Conservation (phyloP, 2,797 vertebrate species). For the Cossypha niveicapilla region DNA sequence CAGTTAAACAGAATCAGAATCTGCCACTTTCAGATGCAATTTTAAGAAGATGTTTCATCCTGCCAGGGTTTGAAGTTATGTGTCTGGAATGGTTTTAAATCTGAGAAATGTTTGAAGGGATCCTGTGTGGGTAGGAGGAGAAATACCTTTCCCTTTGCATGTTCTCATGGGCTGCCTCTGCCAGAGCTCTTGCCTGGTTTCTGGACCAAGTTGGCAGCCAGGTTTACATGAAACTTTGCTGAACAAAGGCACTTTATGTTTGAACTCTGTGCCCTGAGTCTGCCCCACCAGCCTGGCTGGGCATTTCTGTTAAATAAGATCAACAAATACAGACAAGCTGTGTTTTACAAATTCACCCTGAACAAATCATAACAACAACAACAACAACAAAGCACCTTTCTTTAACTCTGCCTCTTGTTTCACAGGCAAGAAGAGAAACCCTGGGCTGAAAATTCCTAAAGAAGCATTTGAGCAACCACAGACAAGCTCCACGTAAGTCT, state of each 20-base stretch:
- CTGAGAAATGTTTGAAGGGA: not conserved
- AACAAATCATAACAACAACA: not conserved
- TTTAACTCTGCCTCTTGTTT: slow-evolving; percentile 19
- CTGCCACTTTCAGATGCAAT: not conserved
- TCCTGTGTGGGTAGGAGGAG: not conserved
- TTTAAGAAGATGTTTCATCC: not conserved
- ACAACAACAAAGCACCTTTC: not conserved
- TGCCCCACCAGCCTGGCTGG: not conserved
- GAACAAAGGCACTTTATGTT: slow-evolving; percentile 49
- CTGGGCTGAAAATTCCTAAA: slow-evolving; percentile 86
- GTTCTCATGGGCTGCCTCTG: not conserved
- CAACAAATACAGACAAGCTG: not conserved
- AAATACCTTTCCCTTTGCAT: slow-evolving; percentile 15
- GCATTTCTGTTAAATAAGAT: not conserved
- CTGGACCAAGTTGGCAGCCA: slow-evolving; percentile 1
- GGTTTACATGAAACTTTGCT: slow-evolving; percentile 1
- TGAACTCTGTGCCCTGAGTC: slow-evolving; percentile 40
- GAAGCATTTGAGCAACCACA: slow-evolving; percentile 90
- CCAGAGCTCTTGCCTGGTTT: not conserved
- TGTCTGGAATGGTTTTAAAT: not conserved
- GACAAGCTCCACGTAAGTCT: slow-evolving; percentile 86
- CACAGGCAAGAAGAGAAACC: slow-evolving; percentile 87
- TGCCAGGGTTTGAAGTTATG: not conserved
- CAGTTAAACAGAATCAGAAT: not conserved
- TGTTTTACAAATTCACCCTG: not conserved